Evolutionary conservation across 92 coral and sea anemone genomes (phyloP).

Genomic region (Meandrina meandrites): DNA sequence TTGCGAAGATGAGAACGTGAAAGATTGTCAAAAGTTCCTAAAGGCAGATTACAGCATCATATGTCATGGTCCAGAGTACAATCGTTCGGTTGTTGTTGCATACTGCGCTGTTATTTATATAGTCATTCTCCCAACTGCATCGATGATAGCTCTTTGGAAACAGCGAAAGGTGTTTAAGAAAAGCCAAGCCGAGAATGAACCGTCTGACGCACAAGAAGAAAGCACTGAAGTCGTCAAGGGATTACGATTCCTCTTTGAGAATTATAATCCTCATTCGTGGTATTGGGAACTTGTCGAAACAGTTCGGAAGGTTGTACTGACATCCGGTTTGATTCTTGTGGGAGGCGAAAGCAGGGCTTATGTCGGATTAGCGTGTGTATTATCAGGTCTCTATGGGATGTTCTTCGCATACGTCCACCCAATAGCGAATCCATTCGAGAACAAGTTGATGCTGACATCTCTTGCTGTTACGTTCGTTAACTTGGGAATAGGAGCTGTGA

Average conservation of each 20-base stretch:
- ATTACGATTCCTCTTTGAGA: neutral
- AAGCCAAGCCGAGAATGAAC: neutral
- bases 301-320: neutral
- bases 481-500: neutral
- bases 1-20: neutral
- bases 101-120: neutral
- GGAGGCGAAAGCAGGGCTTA: neutral
- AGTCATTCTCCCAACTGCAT: neutral
- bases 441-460: conserved; percentile 1
- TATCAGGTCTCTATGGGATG: neutral
- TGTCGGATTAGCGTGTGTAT: neutral
- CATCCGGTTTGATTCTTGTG: neutral
- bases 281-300: neutral
- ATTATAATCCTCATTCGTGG: neutral
- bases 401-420: neutral
- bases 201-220: neutral
- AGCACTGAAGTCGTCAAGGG: neutral
- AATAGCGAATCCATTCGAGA: neutral
- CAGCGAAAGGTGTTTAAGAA: neutral
- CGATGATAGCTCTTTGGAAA: neutral
- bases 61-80: neutral
- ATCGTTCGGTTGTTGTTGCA: neutral
- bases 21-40: neutral
- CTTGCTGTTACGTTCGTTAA: neutral
- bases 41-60: neutral